Evolutionary conservation across 2,888 invertebrate genomes (phyloP).

Genomic region (Lepidochrysops patricia): DNA sequence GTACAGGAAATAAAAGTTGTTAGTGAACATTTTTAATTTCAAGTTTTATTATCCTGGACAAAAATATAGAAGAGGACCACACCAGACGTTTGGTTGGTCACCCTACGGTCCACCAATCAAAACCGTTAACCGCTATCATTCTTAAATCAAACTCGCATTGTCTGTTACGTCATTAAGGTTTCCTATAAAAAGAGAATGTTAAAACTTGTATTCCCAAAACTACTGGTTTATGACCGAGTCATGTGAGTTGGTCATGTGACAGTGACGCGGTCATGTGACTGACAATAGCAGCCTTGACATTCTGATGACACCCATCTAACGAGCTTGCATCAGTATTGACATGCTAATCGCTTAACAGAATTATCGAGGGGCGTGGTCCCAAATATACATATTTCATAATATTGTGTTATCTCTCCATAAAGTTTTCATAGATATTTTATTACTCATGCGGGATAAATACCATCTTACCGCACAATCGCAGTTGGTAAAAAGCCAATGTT

Average conservation of each 20-base stretch:
- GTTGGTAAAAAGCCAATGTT: not conserved
- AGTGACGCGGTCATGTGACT: conserved; percentile 5
- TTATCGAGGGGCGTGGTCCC: not conserved
- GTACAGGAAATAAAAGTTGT: too few relatives aligned
- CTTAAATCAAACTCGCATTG: not conserved
- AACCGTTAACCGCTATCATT: not conserved
- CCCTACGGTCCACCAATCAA: not conserved
- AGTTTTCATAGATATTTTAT: too few relatives aligned
- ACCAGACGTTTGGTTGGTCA: too few relatives aligned
- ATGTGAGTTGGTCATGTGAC: conserved; percentile 35
- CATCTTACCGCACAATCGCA: too few relatives aligned
- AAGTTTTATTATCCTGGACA: too few relatives aligned
- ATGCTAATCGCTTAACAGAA: not conserved
- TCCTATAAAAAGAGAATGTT: conserved; percentile 9
- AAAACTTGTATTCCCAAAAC: not conserved
- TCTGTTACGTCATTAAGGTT: not conserved
- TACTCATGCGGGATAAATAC: too few relatives aligned
- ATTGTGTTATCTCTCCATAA: not conserved
- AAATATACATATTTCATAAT: not conserved
- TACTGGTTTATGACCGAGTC: conserved; percentile 20
- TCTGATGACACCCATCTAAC: conserved; percentile 28
- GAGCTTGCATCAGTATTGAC: conserved; percentile 19
- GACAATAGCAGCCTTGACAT: conserved; percentile 42
- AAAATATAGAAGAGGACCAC: too few relatives aligned
- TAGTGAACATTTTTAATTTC: too few relatives aligned